phyloP scores from a whole-genome alignment of 2,113 vertebrate genomes.

The Dicentrarchus labrax region DNA sequence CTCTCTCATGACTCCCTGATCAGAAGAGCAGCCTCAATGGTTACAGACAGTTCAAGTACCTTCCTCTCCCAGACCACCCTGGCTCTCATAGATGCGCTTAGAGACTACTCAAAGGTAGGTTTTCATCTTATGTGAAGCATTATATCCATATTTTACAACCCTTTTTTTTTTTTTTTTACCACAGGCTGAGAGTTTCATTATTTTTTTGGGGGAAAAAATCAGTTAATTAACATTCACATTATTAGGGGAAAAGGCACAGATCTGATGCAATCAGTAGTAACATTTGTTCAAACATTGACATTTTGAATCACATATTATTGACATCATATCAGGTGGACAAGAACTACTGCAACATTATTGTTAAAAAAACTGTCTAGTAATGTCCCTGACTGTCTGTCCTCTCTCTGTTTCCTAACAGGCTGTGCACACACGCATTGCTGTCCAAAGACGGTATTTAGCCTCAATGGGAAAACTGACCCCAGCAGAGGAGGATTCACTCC shows the following conservation, averaged over 20 bases:
- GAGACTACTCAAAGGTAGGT: conserved; percentile 81
- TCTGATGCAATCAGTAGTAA: background rate
- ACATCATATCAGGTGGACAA: background rate
- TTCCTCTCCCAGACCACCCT: conserved; percentile 85
- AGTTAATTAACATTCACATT: background rate
- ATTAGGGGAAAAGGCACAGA: background rate
- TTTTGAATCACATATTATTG: background rate
- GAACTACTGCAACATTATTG: background rate
- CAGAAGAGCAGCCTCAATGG: conserved; percentile 81
- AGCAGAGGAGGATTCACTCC: conserved; percentile 80
- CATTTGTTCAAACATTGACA: background rate
- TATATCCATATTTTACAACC: background rate
- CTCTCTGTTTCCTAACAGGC: conserved; percentile 67
- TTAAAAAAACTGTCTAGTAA: background rate
- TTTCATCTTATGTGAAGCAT: background rate
- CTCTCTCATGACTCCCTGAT: conserved; percentile 84
- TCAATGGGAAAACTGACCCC: conserved; percentile 81
- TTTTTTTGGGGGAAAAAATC: too few relatives aligned
- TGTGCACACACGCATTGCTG: conserved; percentile 81
- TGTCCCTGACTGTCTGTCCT: conserved; percentile 21
- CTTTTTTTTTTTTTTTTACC: background rate
- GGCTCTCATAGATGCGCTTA: conserved; percentile 81
- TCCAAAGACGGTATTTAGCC: conserved; percentile 82
- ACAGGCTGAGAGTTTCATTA: background rate
- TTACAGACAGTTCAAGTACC: conserved; percentile 83